Percentiles rank a stretch among this genome's conserved stretches.
Conservation (phyloP, 2,797 vertebrate genomes). For the Otolemur crassicaudatus region DNA sequence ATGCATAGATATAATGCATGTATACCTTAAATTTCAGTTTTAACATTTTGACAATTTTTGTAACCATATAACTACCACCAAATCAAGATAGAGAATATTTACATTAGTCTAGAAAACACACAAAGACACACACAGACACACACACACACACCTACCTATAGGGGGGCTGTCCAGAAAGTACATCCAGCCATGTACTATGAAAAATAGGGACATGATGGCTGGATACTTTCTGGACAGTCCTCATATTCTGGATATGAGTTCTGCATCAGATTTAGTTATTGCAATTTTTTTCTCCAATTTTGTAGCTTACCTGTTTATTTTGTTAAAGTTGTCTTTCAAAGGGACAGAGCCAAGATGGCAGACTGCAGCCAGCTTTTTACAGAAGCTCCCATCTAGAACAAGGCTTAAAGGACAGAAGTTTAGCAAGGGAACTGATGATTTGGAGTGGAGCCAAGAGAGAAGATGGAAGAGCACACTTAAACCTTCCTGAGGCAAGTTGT, state of each 20-base stretch:
- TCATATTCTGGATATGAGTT: background rate
- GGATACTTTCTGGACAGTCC: too few species aligned
- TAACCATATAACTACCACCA: background rate
- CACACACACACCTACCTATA: background rate
- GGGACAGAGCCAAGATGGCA: too few species aligned
- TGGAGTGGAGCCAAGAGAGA: too few species aligned
- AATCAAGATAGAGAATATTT: background rate
- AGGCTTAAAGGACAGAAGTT: too few species aligned
- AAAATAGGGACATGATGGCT: too few species aligned
- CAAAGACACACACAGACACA: background rate
- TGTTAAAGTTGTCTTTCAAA: background rate
- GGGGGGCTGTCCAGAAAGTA: too few species aligned
- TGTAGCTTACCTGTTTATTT: slow-evolving; percentile 1
- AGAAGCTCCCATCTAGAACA: too few species aligned
- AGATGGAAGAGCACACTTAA: too few species aligned
- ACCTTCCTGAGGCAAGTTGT: too few species aligned
- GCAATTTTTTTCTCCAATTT: background rate
- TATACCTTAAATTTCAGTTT: background rate
- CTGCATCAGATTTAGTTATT: background rate
- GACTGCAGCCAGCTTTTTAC: too few species aligned
- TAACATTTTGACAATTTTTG: slow-evolving; percentile 27
- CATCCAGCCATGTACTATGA: too few species aligned
- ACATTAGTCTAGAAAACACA: background rate
- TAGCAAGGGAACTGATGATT: too few species aligned
- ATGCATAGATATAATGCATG: background rate